Conservation (phyloP, 2,113 vertebrate species). For the Hassar affinis region DNA sequence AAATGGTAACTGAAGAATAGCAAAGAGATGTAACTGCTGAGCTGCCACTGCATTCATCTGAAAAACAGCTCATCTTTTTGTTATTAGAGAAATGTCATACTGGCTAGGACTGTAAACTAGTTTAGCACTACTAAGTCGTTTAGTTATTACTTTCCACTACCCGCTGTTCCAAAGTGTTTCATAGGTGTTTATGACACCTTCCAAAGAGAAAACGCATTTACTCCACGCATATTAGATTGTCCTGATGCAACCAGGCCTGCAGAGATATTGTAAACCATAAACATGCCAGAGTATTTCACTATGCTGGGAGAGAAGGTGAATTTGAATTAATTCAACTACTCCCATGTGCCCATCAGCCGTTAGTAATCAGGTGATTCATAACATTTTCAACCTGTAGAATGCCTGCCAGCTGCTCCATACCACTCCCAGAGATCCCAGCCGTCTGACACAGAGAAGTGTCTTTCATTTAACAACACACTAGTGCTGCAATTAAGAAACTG, state of each 20-base stretch:
- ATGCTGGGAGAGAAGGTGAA: constrained; percentile 27
- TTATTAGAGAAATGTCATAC: background rate
- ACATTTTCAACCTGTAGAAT: constrained; percentile 43
- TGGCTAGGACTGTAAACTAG: background rate
- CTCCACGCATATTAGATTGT: constrained; percentile 25
- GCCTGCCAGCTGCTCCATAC: constrained; percentile 44
- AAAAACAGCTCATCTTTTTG: constrained; percentile 7
- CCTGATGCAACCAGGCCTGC: constrained; percentile 8
- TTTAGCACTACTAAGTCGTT: background rate
- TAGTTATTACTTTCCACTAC: background rate
- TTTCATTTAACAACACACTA: background rate
- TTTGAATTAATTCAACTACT: constrained; percentile 51
- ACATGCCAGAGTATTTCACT: constrained; percentile 46
- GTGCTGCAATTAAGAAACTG: constrained; percentile 15
- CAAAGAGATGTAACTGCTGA: background rate
- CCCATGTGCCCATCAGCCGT: constrained; percentile 45
- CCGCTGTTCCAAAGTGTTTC: background rate
- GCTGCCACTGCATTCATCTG: background rate
- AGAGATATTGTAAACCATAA: constrained; percentile 31
- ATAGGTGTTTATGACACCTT: background rate
- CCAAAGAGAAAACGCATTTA: constrained; percentile 29
- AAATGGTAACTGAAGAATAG: background rate
- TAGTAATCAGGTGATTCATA: constrained; percentile 54
- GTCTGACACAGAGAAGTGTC: background rate
- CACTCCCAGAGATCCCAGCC: constrained; percentile 22